Base-by-base conservation (phyloP, 1,140 invertebrate genomes). In the Pinna nobilis region DNA sequence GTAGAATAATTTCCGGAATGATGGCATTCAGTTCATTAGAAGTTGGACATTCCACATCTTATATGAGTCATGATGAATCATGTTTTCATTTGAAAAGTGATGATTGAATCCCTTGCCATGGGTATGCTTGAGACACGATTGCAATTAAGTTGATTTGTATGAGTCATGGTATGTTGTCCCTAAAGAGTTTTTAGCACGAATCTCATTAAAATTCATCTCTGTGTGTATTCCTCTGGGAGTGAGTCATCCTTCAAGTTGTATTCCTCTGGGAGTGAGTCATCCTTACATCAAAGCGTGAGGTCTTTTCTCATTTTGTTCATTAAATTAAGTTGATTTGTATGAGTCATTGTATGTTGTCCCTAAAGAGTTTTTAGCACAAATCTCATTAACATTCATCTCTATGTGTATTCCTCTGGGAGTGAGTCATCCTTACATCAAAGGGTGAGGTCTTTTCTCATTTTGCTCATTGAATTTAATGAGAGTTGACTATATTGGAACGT, bases 361-460 rank as follows among this genome's bases (percentile, higher is more conserved):
- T n/a, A 44, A 44, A 44, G 39, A 44, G 39, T 44, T n/a, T 44
- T 44, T 44, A n/a, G 39, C 39, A 44, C 39, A n/a, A 44, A 44
- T 44, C 39, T 44, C 39, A 44, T 44, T 44, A 44, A 9, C 9
- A 44, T 44, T 44, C 39, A n/a, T 11, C 9, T 44, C 9, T n/a
- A n/a, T n/a, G n/a, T n/a, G n/a, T n/a, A n/a, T n/a, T n/a, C n/a
- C n/a, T n/a, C n/a, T n/a, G n/a, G n/a, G n/a, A n/a, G n/a, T n/a
- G n/a, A n/a, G n/a, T n/a, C n/a, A n/a, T n/a, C n/a, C n/a, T n/a
- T n/a, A 11, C 39, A 11, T 44, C 39, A 44, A n/a, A n/a, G n/a
- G n/a, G n/a, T n/a, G n/a, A n/a, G n/a, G n/a, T n/a, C n/a, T n/a
- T n/a, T n/a, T n/a, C n/a, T n/a, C n/a, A n/a, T n/a, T n/a, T n/a